Evolutionary conservation across 2,113 vertebrate species (phyloP).

Genomic region (Brachypteracias leptosomus): DNA sequence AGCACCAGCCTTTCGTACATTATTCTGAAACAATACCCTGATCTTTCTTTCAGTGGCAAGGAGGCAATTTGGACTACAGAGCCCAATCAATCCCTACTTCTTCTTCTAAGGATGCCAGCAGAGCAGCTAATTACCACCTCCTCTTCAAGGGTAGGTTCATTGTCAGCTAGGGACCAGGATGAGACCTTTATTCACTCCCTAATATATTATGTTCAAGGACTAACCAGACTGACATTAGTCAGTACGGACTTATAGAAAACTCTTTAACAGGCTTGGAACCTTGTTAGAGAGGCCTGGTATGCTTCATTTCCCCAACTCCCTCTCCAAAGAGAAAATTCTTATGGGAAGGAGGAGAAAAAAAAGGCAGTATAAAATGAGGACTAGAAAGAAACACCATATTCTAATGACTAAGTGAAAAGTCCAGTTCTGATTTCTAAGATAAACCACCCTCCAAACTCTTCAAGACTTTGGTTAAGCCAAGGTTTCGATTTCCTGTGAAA

Average conservation of each 20-base stretch:
- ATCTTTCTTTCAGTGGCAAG: slow-evolving; percentile 5
- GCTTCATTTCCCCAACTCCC: not conserved
- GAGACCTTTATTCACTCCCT: not conserved
- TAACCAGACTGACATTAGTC: not conserved
- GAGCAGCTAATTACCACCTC: slow-evolving; percentile 39
- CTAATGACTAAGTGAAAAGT: not conserved
- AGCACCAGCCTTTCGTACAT: not conserved
- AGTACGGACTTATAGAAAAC: not conserved
- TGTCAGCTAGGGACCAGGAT: not conserved
- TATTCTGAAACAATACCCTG: not conserved
- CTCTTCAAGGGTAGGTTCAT: not conserved
- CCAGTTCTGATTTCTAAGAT: not conserved
- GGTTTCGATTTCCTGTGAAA: not conserved
- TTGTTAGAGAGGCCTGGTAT: fast-evolving
- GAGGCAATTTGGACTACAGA: not conserved
- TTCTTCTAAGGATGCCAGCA: slow-evolving; percentile 17
- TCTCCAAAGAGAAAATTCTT: not conserved
- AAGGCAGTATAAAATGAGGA: not conserved
- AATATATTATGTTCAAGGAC: not conserved
- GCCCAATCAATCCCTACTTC: not conserved
- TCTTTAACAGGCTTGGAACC: not conserved
- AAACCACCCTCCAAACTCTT: fast-evolving
- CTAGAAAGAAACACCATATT: not conserved
- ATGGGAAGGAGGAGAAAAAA: not conserved
- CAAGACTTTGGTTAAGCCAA: not conserved